These are phyloP conservation scores for Itoplectis maculator DNA, from an alignment of 2,888 invertebrate genomes.

Conservation along the genomic window DNA sequence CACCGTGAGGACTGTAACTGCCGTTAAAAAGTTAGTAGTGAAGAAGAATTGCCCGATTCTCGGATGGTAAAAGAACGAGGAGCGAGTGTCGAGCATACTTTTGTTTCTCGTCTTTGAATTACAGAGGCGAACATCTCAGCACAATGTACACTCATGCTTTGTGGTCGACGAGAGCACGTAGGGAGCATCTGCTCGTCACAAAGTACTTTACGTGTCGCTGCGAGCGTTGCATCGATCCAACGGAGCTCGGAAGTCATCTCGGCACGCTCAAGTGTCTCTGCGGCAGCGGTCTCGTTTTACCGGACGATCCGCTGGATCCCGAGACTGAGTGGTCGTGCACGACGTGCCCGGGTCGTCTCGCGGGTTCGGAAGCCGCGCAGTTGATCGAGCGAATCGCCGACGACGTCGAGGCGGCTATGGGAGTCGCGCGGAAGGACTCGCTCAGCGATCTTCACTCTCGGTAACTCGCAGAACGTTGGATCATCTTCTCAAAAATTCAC, in stretches of 20 bases:
- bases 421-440: slow-evolving; percentile 87
- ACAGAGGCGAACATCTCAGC: slow-evolving; percentile 89
- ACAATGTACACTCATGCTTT: slow-evolving; percentile 95
- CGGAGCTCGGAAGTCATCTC: slow-evolving; percentile 91
- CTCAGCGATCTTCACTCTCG: slow-evolving; percentile 89
- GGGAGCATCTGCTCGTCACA: slow-evolving; percentile 91
- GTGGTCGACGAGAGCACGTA: slow-evolving; percentile 93
- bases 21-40: slow-evolving; percentile 86
- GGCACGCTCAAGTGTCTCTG: slow-evolving; percentile 90
- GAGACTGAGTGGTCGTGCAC: slow-evolving; percentile 92
- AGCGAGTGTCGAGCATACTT: neutral
- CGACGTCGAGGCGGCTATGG: slow-evolving; percentile 90
- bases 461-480: slow-evolving; percentile 74
- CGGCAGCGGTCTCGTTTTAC: slow-evolving; percentile 88
- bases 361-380: slow-evolving; percentile 88
- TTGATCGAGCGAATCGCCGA: slow-evolving; percentile 90
- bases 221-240: slow-evolving; percentile 91
- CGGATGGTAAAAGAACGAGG: no score
- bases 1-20: slow-evolving; percentile 88
- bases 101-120: slow-evolving; percentile 66
- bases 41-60: neutral
- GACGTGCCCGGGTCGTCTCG: slow-evolving; percentile 88
- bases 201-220: slow-evolving; percentile 93
- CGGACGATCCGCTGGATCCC: slow-evolving; percentile 89
- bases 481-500: neutral